Percentiles rank a stretch among this genome's conserved stretches.
Conservation (phyloP, 1,140 invertebrate species). For the Dufourea novaeangliae region DNA sequence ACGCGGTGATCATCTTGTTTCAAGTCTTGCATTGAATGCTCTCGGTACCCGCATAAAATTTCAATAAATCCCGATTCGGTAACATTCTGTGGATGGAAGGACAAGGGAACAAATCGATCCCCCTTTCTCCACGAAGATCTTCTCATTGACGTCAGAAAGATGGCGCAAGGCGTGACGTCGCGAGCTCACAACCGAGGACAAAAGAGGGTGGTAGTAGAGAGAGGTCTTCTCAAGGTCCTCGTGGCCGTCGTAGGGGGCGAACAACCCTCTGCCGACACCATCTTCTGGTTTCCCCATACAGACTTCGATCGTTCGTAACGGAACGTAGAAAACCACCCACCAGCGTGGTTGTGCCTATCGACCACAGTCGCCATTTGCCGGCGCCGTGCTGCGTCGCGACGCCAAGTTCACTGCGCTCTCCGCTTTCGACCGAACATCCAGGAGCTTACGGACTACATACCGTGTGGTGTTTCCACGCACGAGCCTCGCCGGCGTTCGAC, state of each 20-base stretch:
- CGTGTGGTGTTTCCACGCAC: conserved; percentile 44
- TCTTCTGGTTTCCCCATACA: conserved; percentile 46
- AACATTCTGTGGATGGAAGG: too few species aligned
- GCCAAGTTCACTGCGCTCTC: conserved; percentile 70
- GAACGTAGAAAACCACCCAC: conserved; percentile 45
- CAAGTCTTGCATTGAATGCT: too few species aligned
- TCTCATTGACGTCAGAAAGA: conserved; percentile 55
- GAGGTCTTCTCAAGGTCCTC: conserved; percentile 50
- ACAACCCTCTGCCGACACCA: conserved; percentile 51
- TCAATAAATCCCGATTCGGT: too few species aligned
- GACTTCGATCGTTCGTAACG: conserved; percentile 40
- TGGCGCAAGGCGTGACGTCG: conserved; percentile 22
- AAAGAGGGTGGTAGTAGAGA: too few species aligned
- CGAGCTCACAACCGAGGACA: too few species aligned
- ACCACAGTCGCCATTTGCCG: conserved; percentile 67
- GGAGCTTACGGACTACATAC: conserved; percentile 37
- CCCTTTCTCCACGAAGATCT: conserved; percentile 4
- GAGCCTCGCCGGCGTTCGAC: conserved; percentile 6
- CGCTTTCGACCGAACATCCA: conserved; percentile 47
- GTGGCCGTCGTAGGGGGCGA: background rate
- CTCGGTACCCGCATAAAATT: too few species aligned
- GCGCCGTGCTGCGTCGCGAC: conserved; percentile 69
- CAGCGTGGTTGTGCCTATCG: conserved; percentile 57
- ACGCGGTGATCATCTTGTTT: too few species aligned
- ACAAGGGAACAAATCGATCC: conserved; percentile 46